A percentile compares a stretch with the other conserved stretches of the same genome.
Evolutionary conservation across 2,888 invertebrate species (phyloP).

Genomic region (Brassicogethes aeneus): DNA sequence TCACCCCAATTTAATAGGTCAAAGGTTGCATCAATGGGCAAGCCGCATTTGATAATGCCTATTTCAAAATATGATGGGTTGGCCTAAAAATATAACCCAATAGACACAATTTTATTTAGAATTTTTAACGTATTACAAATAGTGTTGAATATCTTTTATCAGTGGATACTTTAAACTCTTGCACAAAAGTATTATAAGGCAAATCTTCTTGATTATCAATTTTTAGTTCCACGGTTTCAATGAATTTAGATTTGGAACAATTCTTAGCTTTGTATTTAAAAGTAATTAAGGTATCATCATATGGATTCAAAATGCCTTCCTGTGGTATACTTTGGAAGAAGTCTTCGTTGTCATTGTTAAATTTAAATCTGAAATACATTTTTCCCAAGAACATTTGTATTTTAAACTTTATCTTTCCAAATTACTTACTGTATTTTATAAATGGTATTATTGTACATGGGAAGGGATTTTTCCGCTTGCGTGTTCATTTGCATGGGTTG

Average conservation of each 20-base stretch:
- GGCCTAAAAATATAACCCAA: slow-evolving; percentile 35
- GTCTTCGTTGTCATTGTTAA: slow-evolving; percentile 9
- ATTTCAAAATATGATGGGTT: slow-evolving; percentile 34
- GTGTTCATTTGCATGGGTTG: slow-evolving; percentile 35
- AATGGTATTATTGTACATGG: slow-evolving; percentile 36
- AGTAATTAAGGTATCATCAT: slow-evolving; percentile 16
- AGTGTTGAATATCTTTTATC: too few relatives aligned
- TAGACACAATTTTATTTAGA: too few relatives aligned
- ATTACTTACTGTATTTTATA: slow-evolving; percentile 37
- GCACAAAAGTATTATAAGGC: too few relatives aligned
- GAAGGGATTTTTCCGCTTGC: slow-evolving; percentile 26
- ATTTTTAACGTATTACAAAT: too few relatives aligned
- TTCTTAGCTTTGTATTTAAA: slow-evolving; percentile 17
- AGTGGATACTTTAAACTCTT: too few relatives aligned
- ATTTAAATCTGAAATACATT: slow-evolving; percentile 16
- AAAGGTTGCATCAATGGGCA: background rate
- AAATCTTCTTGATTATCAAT: too few relatives aligned
- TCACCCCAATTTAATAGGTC: background rate
- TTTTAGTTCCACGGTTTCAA: background rate
- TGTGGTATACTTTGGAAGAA: slow-evolving; percentile 16
- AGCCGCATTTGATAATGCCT: background rate
- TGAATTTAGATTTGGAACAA: slow-evolving; percentile 12
- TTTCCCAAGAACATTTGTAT: slow-evolving; percentile 6
- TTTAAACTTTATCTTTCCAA: too few relatives aligned
- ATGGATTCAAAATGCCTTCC: slow-evolving; percentile 19